Base-by-base conservation (phyloP, 2,888 invertebrate species). In the Lumbricus terrestris region DNA sequence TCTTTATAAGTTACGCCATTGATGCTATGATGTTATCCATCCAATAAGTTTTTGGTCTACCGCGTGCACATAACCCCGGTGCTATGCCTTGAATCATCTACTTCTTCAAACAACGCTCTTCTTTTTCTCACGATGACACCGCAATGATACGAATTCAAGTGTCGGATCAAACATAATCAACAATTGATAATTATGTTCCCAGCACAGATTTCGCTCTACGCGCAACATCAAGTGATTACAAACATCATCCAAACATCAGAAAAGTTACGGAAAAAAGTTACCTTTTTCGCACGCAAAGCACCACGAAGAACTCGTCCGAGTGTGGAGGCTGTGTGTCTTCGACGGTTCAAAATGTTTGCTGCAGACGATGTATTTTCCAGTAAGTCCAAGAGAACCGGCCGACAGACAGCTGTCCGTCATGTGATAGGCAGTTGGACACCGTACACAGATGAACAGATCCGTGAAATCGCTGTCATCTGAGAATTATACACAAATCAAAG, bases 381-480 rank as follows among this genome's bases (percentile, higher is more conserved):
- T 97, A 89, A 98, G 94, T 92, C 97, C 96, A 92, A 96, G 96
- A 3, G 97, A 96, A 0, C 98, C 98, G 13, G 98, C 98, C 0
- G 94, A 93, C 85, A 95, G 93, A 94, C 98, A 99, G 92, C 96
- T 96, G n/a, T 97, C 96, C 82, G 97, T 97, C 88, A 96, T 96
- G 94, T 99, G 98, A 95, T 98, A 99, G 0, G 98, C 97, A 0
- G 97, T 97, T 0, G 98, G 98, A 94, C 99, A 99, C 37, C 96
- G 95, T 0, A 98, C 96, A 94, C 98, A 98, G 90, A 97, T 96
- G 0, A 96, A 96, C 69, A 97, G 94, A 88, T 90, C 90, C 6
- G 85, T 85, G 35, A 85, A 34, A 85, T 85, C 85, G n/a, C 35
- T 37, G 37, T 85, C 85, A 85, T 35, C 85, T 85, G 34, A 85